Base-by-base conservation (phyloP, 1,140 invertebrate species). In the Hormaphis cornu region DNA sequence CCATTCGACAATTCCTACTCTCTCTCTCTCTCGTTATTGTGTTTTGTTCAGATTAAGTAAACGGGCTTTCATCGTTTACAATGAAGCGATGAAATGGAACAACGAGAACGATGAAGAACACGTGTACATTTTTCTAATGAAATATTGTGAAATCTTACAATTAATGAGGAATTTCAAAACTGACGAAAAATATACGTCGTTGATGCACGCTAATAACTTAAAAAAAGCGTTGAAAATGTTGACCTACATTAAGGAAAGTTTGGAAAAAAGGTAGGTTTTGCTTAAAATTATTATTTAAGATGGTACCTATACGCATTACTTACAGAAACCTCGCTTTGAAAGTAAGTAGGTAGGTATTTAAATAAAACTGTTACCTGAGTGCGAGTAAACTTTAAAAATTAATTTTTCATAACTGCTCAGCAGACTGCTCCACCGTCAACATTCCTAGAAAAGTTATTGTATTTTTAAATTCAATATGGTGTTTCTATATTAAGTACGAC, bases 111-210 rank as follows among this genome's bases (percentile, higher is more conserved):
- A 66, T 33, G 61, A 66, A 66, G 61, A 66, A 66, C 14, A 9
- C 16, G 61, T 66, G 0, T 66, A 50, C n/a, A 66, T 66, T 66
- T 66, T 50, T 66, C n/a, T 66, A 33, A 66, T 66, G 61, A 50
- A 35, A 16, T 66, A 66, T 35, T 66, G 61, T 66, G 44, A 66
- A 66, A 48, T 66, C n/a, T n/a, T n/a, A n/a, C n/a, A n/a, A n/a
- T n/a, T n/a, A n/a, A n/a, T n/a, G n/a, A n/a, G n/a, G n/a, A n/a
- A n/a, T n/a, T n/a, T n/a, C n/a, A n/a, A n/a, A n/a, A n/a, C n/a
- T n/a, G n/a, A 14, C 14, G 8, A 1, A 12, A 3, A 50, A 48
- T n/a, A 22, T 66, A 0, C 0, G 9, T 30, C 9, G n/a, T n/a
- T 22, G 10, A 66, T 66, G 61, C 20, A 66, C 16, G 33, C 3